These are phyloP conservation scores for Pelagia noctiluca DNA, from an alignment of 30 jellyfish, hydroid and myxozoan species.

Conservation along the genomic window DNA sequence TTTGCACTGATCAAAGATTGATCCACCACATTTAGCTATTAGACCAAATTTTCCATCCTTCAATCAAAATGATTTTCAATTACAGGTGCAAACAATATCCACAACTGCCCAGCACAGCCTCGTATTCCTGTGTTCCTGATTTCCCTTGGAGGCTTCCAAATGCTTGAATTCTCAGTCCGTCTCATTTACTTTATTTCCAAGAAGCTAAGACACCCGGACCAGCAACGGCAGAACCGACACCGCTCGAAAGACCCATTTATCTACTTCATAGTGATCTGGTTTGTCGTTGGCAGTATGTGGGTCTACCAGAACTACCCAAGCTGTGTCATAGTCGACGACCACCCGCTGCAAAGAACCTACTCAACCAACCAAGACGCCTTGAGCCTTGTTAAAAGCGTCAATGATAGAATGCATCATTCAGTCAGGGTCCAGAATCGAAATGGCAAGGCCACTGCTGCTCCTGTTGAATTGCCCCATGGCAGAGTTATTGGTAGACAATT, in stretches of 20 bases:
- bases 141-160: slow-evolving; percentile 80
- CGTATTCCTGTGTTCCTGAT: slow-evolving; percentile 81
- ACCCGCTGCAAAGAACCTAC: too few species aligned
- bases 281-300: slow-evolving; percentile 95
- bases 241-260: slow-evolving; percentile 80
- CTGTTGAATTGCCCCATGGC: too few species aligned
- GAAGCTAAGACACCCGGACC: slow-evolving; percentile 49
- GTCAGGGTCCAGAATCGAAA: too few species aligned
- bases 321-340: too few species aligned
- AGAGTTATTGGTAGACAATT: too few species aligned
- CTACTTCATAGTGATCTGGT: slow-evolving; percentile 86
- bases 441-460: too few species aligned
- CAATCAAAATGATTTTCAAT: neutral
- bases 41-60: neutral
- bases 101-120: slow-evolving; percentile 89
- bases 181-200: slow-evolving; percentile 54
- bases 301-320: slow-evolving; percentile 87
- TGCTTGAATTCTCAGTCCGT: slow-evolving; percentile 84
- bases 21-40: neutral
- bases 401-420: too few species aligned
- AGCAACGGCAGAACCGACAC: slow-evolving; percentile 61
- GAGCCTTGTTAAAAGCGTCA: too few species aligned
- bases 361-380: too few species aligned
- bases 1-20: neutral
- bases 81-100: slow-evolving; percentile 73